Conservation (phyloP, 2,888 invertebrate species). For the Linnaemya tessellans region DNA sequence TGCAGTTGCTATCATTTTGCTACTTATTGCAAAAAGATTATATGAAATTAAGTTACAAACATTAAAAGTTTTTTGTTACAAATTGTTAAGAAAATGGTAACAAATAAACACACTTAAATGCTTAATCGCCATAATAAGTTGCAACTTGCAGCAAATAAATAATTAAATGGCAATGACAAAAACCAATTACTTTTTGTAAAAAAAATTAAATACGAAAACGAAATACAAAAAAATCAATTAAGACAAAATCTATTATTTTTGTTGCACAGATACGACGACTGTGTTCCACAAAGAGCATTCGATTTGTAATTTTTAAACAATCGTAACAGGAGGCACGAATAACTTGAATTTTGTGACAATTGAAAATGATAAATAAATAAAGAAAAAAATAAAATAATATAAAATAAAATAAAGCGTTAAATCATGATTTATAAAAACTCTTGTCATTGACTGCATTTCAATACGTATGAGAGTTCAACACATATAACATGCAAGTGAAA, state of each 20-base stretch:
- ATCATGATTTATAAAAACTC: slow-evolving; percentile 32
- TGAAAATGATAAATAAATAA: background rate
- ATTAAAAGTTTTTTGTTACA: slow-evolving; percentile 8
- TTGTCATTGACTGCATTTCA: slow-evolving; percentile 55
- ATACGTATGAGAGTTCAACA: slow-evolving; percentile 26
- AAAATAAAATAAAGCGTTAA: slow-evolving; percentile 5
- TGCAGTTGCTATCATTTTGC: background rate
- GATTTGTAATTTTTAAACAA: slow-evolving; percentile 23
- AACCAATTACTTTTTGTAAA: background rate
- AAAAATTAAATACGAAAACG: background rate
- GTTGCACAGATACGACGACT: slow-evolving; percentile 12
- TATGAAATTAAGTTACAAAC: slow-evolving; percentile 7
- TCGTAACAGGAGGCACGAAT: slow-evolving; percentile 48
- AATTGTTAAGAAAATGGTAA: slow-evolving; percentile 55
- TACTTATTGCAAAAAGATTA: background rate
- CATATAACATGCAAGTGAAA: slow-evolving; percentile 20
- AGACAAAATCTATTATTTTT: slow-evolving; percentile 45
- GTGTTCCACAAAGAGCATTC: slow-evolving; percentile 22
- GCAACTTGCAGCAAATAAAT: slow-evolving; percentile 40
- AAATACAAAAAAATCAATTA: slow-evolving; percentile 43
- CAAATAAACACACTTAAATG: slow-evolving; percentile 63
- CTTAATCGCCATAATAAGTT: slow-evolving; percentile 63
- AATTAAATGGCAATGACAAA: slow-evolving; percentile 56
- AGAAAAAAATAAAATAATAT: slow-evolving; percentile 1
- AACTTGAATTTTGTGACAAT: slow-evolving; percentile 44